Percentiles rank a stretch among this genome's conserved stretches.
phyloP scores from a whole-genome alignment of 2,888 invertebrate species.

The Hipparchia sbordonii region DNA sequence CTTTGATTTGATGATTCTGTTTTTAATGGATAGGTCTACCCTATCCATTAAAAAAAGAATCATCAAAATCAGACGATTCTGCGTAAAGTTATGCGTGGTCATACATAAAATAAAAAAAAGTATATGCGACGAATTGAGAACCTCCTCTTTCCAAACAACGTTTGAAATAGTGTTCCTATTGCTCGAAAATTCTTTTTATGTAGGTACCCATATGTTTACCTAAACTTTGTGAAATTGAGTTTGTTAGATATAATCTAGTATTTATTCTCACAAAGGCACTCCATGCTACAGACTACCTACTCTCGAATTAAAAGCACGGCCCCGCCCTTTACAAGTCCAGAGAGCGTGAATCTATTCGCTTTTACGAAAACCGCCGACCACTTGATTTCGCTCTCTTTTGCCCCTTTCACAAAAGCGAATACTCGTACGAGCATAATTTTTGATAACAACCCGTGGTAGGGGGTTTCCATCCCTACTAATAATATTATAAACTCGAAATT shows the following conservation, averaged over 20 bases:
- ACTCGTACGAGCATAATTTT: not conserved
- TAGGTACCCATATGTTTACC: too few species aligned
- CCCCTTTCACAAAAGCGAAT: not conserved
- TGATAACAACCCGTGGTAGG: not conserved
- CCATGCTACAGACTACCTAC: not conserved
- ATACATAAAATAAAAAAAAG: too few species aligned
- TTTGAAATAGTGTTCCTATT: too few species aligned
- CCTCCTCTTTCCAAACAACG: too few species aligned
- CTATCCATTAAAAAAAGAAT: too few species aligned
- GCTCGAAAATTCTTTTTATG: too few species aligned
- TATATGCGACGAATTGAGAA: too few species aligned
- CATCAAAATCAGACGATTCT: too few species aligned
- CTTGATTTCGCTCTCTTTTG: slow-evolving; percentile 11
- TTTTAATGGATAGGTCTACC: too few species aligned
- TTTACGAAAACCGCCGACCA: slow-evolving; percentile 8
- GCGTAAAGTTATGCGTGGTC: too few species aligned
- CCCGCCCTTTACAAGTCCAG: slow-evolving; percentile 10
- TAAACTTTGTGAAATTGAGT: not conserved
- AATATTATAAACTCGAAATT: too few species aligned
- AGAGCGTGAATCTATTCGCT: slow-evolving; percentile 13
- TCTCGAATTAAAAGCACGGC: slow-evolving; percentile 1
- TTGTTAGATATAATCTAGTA: not conserved
- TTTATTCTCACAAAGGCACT: slow-evolving; percentile 7
- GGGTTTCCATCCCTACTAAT: not conserved
- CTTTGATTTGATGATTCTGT: too few species aligned